These are phyloP conservation scores for Artibeus lituratus DNA, from an alignment of 2,797 vertebrate genomes.

Conservation along the genomic window DNA sequence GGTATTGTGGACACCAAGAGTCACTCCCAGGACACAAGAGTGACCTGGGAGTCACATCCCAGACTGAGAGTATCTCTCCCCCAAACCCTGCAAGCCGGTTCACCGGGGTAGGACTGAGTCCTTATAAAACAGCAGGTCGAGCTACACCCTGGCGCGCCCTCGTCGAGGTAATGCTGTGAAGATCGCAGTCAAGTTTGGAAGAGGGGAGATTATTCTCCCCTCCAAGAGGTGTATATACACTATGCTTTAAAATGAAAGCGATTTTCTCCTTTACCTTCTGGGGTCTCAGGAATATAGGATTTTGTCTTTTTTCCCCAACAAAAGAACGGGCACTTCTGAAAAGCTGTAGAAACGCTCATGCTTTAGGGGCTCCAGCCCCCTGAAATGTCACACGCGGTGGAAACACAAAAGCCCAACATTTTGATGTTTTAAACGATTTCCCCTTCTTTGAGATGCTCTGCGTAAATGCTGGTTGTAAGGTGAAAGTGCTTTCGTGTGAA, in stretches of 20 bases:
- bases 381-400: slow-evolving; percentile 37
- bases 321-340: slow-evolving; percentile 51
- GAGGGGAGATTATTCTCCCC: background rate
- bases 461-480: slow-evolving; percentile 32
- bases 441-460: slow-evolving; percentile 27
- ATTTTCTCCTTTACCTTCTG: slow-evolving; percentile 37
- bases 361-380: slow-evolving; percentile 54
- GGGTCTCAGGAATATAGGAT: slow-evolving; percentile 33
- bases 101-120: background rate
- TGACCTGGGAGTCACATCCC: background rate
- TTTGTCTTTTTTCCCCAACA: slow-evolving; percentile 63
- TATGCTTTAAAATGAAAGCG: slow-evolving; percentile 45
- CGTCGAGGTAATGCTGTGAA: slow-evolving; percentile 19
- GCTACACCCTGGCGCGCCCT: background rate
- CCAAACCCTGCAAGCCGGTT: background rate
- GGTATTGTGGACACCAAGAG: background rate
- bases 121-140: background rate
- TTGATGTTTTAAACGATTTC: slow-evolving; percentile 63
- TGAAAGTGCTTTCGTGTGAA: slow-evolving; percentile 43
- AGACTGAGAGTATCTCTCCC: background rate
- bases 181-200: slow-evolving; percentile 23
- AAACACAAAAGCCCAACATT: slow-evolving; percentile 64
- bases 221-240: slow-evolving; percentile 24
- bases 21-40: background rate
- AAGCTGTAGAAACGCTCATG: slow-evolving; percentile 39